These are phyloP conservation scores for Coelopa frigida DNA, from an alignment of 1,140 invertebrate species.

Conservation along the genomic window DNA sequence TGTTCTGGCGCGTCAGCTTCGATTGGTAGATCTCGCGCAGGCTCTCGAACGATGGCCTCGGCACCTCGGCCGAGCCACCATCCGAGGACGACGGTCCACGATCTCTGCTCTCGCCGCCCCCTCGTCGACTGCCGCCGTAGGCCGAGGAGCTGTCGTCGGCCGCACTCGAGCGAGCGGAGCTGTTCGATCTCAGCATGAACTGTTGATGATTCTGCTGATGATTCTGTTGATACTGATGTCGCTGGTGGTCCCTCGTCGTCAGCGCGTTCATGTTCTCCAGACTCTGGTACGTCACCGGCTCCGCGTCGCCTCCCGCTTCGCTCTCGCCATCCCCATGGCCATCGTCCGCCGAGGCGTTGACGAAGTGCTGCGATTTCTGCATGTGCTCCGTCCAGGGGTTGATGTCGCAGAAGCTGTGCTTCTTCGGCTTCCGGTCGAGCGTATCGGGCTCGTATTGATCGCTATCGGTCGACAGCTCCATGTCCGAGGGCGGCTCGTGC, in stretches of 20 bases:
- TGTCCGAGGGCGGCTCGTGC: constrained; percentile 39
- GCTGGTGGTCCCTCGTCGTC: no score
- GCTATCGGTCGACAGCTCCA: constrained; percentile 39
- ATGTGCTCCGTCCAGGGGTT: constrained; percentile 42
- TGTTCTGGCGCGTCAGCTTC: constrained; percentile 43
- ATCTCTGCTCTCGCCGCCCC: not conserved
- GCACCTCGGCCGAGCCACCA: not conserved
- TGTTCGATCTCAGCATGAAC: constrained; percentile 29
- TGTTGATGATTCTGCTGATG: constrained; percentile 14
- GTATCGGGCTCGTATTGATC: constrained; percentile 78
- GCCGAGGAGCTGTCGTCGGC: not conserved
- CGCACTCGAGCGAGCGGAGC: constrained; percentile 28
- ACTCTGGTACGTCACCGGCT: no score
- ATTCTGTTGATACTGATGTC: no score
- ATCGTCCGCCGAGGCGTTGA: no score
- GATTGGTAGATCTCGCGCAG: constrained; percentile 66
- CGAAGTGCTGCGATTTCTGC: no score
- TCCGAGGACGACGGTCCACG: not conserved
- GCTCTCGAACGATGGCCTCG: constrained; percentile 49
- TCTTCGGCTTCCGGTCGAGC: constrained; percentile 69
- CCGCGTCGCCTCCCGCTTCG: no score
- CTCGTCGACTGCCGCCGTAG: not conserved
- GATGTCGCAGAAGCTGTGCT: constrained; percentile 46
- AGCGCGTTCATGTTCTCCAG: no score
- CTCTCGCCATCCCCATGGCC: no score